Evolutionary conservation across 2,888 invertebrate genomes (phyloP).

Genomic region (Tachina lurida): DNA sequence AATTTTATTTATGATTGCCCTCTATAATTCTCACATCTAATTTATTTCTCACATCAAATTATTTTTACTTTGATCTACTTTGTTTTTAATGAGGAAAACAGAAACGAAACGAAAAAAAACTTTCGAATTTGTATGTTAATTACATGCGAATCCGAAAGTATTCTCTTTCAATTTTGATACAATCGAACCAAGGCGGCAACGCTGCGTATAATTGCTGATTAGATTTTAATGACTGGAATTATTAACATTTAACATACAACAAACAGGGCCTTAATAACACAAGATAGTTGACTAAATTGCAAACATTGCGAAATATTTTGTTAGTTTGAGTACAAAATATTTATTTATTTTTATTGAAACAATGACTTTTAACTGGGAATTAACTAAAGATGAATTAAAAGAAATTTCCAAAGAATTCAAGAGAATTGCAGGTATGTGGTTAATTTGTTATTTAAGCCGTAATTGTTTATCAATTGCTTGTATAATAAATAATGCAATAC

Average conservation of each 20-base stretch:
- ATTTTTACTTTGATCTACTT: too few relatives aligned
- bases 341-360: conserved; percentile 12
- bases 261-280: background rate
- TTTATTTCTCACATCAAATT: too few relatives aligned
- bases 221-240: background rate
- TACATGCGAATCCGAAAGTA: too few relatives aligned
- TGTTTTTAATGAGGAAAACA: too few relatives aligned
- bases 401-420: conserved; percentile 83
- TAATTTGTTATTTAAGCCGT: conserved; percentile 49
- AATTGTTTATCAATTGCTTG: background rate
- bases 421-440: conserved; percentile 83
- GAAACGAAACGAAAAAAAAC: too few relatives aligned
- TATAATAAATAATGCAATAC: background rate
- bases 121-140: too few relatives aligned
- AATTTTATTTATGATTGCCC: too few relatives aligned
- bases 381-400: conserved; percentile 82
- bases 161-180: too few relatives aligned
- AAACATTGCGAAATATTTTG: background rate
- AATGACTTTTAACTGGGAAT: conserved; percentile 75
- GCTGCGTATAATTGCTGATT: background rate
- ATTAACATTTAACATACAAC: background rate
- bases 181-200: too few relatives aligned
- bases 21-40: too few relatives aligned
- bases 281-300: background rate
- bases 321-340: background rate